phyloP scores from a whole-genome alignment of 2,797 vertebrate species.

The Syngnathus rostellatus region DNA sequence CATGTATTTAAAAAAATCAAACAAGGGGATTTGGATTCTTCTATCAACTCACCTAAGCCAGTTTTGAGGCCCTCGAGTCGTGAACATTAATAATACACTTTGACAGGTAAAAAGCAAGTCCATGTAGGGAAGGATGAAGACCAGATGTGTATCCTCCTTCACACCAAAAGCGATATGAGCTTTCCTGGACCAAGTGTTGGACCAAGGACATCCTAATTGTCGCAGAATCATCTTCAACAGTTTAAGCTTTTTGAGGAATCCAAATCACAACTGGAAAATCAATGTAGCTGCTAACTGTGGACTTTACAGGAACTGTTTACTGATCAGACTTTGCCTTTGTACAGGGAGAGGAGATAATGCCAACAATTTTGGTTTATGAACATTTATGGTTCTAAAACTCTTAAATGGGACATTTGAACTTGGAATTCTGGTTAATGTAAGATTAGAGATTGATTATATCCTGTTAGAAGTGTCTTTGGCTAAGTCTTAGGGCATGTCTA shows the following conservation, averaged over 20 bases:
- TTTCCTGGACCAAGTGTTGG: background rate
- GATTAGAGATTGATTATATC: background rate
- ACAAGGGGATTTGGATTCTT: background rate
- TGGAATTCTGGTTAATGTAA: background rate
- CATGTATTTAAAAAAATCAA: background rate
- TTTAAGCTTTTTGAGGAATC: background rate
- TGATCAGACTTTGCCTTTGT: background rate
- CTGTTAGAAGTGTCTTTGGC: background rate
- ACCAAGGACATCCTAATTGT: background rate
- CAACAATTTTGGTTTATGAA: background rate
- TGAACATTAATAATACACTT: conserved; percentile 1
- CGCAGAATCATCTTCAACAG: background rate
- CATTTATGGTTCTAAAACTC: background rate
- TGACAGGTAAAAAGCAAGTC: background rate
- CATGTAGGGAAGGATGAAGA: background rate
- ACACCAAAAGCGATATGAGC: background rate
- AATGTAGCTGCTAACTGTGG: background rate
- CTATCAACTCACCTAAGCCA: background rate
- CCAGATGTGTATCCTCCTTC: background rate
- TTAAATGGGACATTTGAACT: background rate
- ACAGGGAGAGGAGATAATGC: background rate
- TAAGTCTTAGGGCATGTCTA: background rate
- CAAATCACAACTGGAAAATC: background rate
- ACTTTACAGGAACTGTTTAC: background rate
- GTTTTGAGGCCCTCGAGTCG: background rate